These are phyloP conservation scores for Cuculus canorus DNA, from an alignment of 2,797 vertebrate species.

Conservation along the genomic window DNA sequence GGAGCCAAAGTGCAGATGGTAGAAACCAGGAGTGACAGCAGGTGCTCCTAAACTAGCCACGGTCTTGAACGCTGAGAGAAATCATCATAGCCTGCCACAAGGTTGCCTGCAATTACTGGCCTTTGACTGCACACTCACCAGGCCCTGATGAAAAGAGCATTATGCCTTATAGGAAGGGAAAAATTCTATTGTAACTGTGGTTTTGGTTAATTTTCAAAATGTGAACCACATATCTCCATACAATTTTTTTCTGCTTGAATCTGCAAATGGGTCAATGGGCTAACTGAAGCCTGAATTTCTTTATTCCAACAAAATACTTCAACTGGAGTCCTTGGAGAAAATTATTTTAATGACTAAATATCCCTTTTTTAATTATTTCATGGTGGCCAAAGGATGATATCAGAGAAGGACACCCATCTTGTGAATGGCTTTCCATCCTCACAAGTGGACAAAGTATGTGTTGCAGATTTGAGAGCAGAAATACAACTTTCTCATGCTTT, in stretches of 20 bases:
- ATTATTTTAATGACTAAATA: background rate
- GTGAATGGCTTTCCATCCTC: background rate
- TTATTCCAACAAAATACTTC: background rate
- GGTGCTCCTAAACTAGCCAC: background rate
- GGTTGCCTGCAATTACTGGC: background rate
- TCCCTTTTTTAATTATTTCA: background rate
- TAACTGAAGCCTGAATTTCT: background rate
- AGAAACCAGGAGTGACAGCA: background rate
- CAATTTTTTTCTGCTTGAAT: background rate
- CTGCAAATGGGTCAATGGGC: background rate
- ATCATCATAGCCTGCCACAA: background rate
- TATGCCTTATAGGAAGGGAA: background rate
- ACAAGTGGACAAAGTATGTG: background rate
- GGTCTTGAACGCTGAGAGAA: background rate
- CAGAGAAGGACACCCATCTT: background rate
- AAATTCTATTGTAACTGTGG: background rate
- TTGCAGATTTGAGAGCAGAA: background rate
- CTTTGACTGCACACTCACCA: background rate
- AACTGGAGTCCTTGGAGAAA: background rate
- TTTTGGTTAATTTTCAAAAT: background rate
- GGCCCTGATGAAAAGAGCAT: background rate
- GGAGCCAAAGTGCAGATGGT: background rate
- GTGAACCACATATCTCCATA: background rate
- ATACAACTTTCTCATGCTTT: background rate
- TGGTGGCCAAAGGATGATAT: fast-evolving